Base-by-base conservation (phyloP, 2,113 vertebrate species). In the Salvelinus sp. region DNA sequence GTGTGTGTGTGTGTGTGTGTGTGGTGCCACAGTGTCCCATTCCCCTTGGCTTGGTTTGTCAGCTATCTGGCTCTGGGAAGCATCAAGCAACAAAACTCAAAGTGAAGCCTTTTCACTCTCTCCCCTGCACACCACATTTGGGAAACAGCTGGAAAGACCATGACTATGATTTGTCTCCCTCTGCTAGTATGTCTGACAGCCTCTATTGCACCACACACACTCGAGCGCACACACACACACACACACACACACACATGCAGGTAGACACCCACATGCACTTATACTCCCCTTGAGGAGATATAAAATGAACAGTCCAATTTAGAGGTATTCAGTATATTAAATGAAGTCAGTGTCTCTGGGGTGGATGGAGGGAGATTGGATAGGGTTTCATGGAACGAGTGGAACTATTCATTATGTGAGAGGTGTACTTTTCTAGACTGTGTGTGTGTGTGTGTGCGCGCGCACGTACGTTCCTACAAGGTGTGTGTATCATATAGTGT, bases 101-200 rank as follows among this genome's bases (percentile, higher is more conserved):
- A 91, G 77, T 68, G 79, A 88, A 85, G 78, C 72, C 76, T 83
- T 71, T 62, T 87, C 38, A 50, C 75, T 76, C 80, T 66, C 64
- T 67, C 65, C 23, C 27, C 25, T 80, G 91, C 87, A 83, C 90
- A 92, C 93, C 92, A 93, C 92, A 93, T 92, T 94, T 93, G 92
- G 93, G 90, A 91, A 92, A 93, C 92, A 93, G 89, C 92, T 94
- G 93, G 91, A 87, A 86, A 91, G 91, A 87, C 90, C 90, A 88
- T 88, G 91, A 84, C 78, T 85, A 89, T 92, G 92, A 94, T 93
- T 91, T 91, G 91, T 92, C 89, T 92, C 86, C 86, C 84, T 92
- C 87, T 88, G 86, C 89, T 86, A 78, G 85, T 89, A 81, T 38
- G 86, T 79, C 79, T 92, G 91, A 91, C 91, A 92, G 91, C 87